Base-by-base conservation (phyloP, 2,888 invertebrate species). In the Lingula anatina region DNA sequence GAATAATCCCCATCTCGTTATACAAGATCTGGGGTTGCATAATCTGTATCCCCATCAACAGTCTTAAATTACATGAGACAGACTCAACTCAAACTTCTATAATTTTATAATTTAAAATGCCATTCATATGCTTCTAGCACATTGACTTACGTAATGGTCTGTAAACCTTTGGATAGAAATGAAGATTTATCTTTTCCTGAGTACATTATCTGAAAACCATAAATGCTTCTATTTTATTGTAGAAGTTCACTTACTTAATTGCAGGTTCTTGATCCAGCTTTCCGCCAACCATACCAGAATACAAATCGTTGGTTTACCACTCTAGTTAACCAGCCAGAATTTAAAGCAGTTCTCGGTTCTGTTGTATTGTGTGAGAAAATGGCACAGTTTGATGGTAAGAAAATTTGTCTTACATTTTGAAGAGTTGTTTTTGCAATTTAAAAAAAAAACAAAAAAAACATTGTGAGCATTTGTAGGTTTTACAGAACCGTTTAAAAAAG, bases 251-350 rank as follows among this genome's bases (percentile, higher is more conserved):
- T n/a, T n/a, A n/a, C n/a, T n/a, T 78, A 59, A 28, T 54, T 54
- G 44, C 56, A 80, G 76, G 79, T 83, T 44, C 66, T 85, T 56
- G 84, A 84, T 52, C 79, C 80, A 35, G 72, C 72, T 25, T 78
- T 83, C 65, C 71, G 79, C 50, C 67, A 72, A 49, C 61, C 70
- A 25, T 73, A 68, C 57, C 64, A 60, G 55, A 90, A 91, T 77
- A 86, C 91, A 44, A 86, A 85, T 78, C 86, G 99, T 75, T 99
- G 97, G 97, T 99, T 96, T 81, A 81, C 79, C 56, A 99, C 97
- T 15, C 78, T 97, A 53, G 81, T 92, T 54, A 86, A 90, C 75
- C 96, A 97, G 80, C 86, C 89, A 2, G 82, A 87, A 72, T 85
- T 90, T 47, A 84, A 87, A 76, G 81, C 83, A 53, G 86, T 90